phyloP scores from a whole-genome alignment of 1,140 invertebrate genomes.

The Spodoptera frugiperda region DNA sequence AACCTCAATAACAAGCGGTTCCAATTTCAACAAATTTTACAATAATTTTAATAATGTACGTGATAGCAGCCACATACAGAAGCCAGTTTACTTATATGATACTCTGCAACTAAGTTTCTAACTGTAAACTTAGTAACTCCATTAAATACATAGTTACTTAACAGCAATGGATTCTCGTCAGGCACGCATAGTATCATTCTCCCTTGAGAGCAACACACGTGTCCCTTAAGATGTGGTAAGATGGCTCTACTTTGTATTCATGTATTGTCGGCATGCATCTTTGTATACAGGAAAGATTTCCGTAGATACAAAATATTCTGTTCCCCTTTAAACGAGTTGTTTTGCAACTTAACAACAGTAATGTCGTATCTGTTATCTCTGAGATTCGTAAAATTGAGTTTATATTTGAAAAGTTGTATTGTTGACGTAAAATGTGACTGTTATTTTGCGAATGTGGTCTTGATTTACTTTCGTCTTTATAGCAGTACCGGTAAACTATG shows the following conservation, averaged over 20 bases:
- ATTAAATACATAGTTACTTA: not conserved
- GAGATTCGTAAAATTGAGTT: no score
- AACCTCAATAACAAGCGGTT: no score
- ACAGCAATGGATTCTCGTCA: conserved; percentile 34
- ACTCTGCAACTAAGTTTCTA: not conserved
- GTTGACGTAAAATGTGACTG: no score
- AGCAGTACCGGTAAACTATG: no score
- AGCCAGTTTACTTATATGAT: not conserved
- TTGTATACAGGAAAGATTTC: conserved; percentile 11
- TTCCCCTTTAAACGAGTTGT: not conserved
- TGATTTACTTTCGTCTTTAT: no score
- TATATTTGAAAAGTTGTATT: no score
- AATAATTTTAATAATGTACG: no score
- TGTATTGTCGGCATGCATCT: conserved; percentile 2
- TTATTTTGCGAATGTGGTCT: no score
- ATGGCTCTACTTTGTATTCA: conserved; percentile 26
- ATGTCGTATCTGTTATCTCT: no score
- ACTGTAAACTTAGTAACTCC: conserved; percentile 22
- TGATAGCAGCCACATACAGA: no score
- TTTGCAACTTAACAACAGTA: not conserved
- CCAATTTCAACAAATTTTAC: no score
- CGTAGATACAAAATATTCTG: not conserved
- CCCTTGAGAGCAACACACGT: conserved; percentile 7
- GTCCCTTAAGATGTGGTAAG: not conserved
- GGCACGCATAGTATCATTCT: not conserved